Evolutionary conservation across 2,113 vertebrate species (phyloP), one percentile per base, ranked within the genome.

Genomic region (Xiphophorus hellerii): DNA sequence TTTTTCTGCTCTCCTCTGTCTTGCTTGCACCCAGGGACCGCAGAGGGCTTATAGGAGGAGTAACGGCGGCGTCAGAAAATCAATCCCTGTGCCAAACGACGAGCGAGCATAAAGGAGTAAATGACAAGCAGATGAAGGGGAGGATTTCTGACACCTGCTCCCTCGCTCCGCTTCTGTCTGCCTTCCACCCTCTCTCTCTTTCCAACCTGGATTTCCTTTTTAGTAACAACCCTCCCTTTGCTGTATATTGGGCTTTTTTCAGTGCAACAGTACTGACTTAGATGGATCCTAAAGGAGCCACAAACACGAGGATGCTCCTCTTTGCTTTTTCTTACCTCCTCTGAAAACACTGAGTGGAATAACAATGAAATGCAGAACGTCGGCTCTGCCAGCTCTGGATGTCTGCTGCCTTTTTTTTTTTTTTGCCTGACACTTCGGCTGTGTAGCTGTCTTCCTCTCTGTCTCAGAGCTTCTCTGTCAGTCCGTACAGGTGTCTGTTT

Each of bases 71-170:
- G 64, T 79, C 84, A 82, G 71, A 83, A 90, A 90, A 90, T 76
- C 88, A 93, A 90, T 90, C 79, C 71, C 84, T 44, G 72, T 70
- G 14, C 82, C 82, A 84, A 81, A 83, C 76, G 63, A 84, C 25
- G 28, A 79, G 68, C 82, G 60, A 88, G 87, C 87, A 84, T 82
- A 87, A 84, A 88, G 87, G 78, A 87, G 83, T 85, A 91, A 92
- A 92, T 84, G 89, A 88, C 88, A 84, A 90, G 89, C 84, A 92
- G 89, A 92, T 87, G 90, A 91, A 88, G 89, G 82, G 86, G 84
- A 89, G 89, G 86, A 84, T 90, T 90, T 85, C 74, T 67, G 35
- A 92, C 92, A 93, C 92, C 90, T 93, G 91, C 89, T 90, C 89
- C 88, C 77, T 82, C 84, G 66, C 85, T 87, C 79, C 77, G 39